Percentiles rank a stretch among this genome's conserved stretches.
Conservation (phyloP, 1,140 invertebrate species). For the Metaphire vulgaris region DNA sequence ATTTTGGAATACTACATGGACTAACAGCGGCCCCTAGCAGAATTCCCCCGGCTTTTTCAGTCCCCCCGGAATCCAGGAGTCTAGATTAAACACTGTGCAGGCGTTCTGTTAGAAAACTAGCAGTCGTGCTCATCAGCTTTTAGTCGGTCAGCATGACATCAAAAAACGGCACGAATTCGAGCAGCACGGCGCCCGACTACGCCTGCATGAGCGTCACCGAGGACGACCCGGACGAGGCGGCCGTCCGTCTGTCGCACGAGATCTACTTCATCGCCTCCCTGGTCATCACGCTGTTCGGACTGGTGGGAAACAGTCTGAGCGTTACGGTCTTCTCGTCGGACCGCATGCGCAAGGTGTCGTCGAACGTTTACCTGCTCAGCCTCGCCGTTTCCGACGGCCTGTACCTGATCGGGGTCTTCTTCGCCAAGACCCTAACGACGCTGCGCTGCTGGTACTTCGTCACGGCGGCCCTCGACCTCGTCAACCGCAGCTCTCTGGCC, state of each 20-base stretch:
- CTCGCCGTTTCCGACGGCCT: constrained; percentile 26
- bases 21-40: no score
- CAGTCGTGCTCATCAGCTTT: no score
- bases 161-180: no score
- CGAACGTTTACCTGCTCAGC: constrained; percentile 29
- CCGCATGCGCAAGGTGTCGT: constrained; percentile 20
- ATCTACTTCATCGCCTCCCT: constrained; percentile 12
- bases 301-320: constrained; percentile 16
- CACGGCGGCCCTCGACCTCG: constrained; percentile 9
- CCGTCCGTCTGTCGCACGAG: constrained; percentile 3
- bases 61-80: no score
- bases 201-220: background rate
- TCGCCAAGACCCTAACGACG: constrained; percentile 19
- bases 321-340: constrained; percentile 14
- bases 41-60: no score
- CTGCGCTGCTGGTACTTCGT: constrained; percentile 27
- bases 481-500: constrained; percentile 16
- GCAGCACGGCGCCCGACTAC: no score
- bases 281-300: constrained; percentile 1
- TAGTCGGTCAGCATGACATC: no score
- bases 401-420: constrained; percentile 25
- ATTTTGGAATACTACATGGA: no score
- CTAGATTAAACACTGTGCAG: no score
- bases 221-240: background rate
- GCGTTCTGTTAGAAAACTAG: no score